phyloP scores from a whole-genome alignment of 2,797 vertebrate species.

The Botia almorhae region DNA sequence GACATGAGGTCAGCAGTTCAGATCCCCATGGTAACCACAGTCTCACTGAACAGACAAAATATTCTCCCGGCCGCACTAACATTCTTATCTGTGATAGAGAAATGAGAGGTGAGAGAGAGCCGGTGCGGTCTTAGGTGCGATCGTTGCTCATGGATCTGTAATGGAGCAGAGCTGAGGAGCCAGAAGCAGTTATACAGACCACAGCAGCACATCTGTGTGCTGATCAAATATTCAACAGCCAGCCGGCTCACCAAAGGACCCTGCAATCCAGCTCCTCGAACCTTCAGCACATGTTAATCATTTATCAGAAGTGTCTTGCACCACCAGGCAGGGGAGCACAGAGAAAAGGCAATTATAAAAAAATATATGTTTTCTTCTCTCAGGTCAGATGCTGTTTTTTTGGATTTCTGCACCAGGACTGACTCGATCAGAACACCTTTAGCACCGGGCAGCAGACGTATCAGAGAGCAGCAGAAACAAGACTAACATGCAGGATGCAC shows the following conservation, averaged over 20 bases:
- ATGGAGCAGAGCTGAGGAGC: conserved; percentile 75
- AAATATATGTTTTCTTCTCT: conserved; percentile 61
- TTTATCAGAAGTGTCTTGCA: conserved; percentile 79
- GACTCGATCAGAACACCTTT: conserved; percentile 56
- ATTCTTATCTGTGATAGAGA: conserved; percentile 8
- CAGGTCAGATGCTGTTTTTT: conserved; percentile 39
- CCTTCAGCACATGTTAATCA: conserved; percentile 82
- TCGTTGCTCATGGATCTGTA: conserved; percentile 66
- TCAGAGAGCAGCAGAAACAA: conserved; percentile 68
- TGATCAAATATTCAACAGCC: conserved; percentile 84
- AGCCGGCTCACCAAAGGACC: conserved; percentile 77
- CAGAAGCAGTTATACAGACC: conserved; percentile 80
- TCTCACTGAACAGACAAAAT: background rate
- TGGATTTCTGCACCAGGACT: conserved; percentile 24
- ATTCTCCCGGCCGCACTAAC: background rate
- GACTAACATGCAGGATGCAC: conserved; percentile 62
- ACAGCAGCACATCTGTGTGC: conserved; percentile 82
- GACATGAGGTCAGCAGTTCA: background rate
- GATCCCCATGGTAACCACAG: background rate
- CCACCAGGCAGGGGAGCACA: conserved; percentile 64
- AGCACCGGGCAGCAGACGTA: conserved; percentile 46
- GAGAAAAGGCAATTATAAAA: conserved; percentile 59
- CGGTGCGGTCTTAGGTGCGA: conserved; percentile 43
- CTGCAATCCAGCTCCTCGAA: conserved; percentile 73
- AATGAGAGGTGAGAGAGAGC: conserved; percentile 20